Conservation (phyloP, 2,888 invertebrate species). For the Tachina grossa region DNA sequence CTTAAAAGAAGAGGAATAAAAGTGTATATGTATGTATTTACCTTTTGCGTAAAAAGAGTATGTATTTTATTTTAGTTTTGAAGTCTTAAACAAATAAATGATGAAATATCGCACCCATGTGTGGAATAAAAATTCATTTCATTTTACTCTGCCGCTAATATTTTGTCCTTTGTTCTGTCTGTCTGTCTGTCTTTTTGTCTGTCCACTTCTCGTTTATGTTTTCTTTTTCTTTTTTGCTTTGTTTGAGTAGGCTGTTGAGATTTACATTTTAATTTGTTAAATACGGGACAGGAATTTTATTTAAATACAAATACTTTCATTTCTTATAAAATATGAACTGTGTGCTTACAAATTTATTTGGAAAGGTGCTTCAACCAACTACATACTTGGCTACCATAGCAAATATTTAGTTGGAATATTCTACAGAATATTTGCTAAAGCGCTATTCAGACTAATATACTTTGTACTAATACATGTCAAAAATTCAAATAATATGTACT, state of each 20-base stretch:
- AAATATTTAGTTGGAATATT: too few species aligned
- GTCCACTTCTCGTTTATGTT: background rate
- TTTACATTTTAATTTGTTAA: slow-evolving; percentile 5
- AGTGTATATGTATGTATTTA: background rate
- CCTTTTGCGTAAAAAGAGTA: slow-evolving; percentile 26
- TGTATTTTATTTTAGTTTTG: slow-evolving; percentile 14
- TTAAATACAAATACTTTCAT: background rate
- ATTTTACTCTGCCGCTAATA: slow-evolving; percentile 39
- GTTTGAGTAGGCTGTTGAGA: slow-evolving; percentile 22
- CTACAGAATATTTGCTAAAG: too few species aligned
- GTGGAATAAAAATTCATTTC: slow-evolving; percentile 60
- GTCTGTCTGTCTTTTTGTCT: background rate
- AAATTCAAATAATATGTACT: too few species aligned
- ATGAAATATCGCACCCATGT: slow-evolving; percentile 70
- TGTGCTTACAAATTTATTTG: too few species aligned
- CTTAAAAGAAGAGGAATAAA: slow-evolving; percentile 19
- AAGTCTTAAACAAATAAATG: slow-evolving; percentile 51
- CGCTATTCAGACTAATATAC: too few species aligned
- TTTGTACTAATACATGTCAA: too few species aligned
- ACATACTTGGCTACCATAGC: too few species aligned
- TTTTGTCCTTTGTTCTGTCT: slow-evolving; percentile 10
- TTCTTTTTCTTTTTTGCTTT: background rate
- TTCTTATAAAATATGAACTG: background rate
- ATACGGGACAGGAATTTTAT: background rate
- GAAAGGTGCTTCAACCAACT: too few species aligned